Evolutionary conservation across 2,888 invertebrate genomes (phyloP).

Genomic region (Brachynemurus nebulosus): DNA sequence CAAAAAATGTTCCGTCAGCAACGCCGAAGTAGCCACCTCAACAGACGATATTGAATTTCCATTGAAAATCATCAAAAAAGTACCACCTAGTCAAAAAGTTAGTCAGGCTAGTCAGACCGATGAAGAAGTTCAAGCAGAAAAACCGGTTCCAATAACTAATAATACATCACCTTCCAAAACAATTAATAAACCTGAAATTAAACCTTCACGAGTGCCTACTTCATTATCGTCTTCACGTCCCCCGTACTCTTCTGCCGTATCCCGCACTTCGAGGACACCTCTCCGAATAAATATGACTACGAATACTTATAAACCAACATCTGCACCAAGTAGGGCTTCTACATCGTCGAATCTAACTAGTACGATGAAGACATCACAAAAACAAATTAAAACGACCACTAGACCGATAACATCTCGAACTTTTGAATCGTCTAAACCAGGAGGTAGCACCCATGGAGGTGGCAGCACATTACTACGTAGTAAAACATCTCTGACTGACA

Average conservation of each 20-base stretch:
- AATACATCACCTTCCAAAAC: neutral
- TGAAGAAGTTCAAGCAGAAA: conserved; percentile 22
- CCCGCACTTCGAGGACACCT: conserved; percentile 17
- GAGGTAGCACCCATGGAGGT: conserved; percentile 25
- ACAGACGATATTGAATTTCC: conserved; percentile 30
- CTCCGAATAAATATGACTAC: conserved; percentile 16
- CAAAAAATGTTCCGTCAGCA: conserved; percentile 28
- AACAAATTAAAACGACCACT: neutral
- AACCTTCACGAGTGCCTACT: conserved; percentile 20
- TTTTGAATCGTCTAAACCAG: neutral
- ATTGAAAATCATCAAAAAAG: conserved; percentile 23
- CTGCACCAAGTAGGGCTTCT: conserved; percentile 13
- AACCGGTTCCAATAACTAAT: conserved; percentile 14
- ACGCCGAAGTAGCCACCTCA: conserved; percentile 30
- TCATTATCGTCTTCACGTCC: conserved; percentile 22
- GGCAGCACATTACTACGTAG: conserved; percentile 24
- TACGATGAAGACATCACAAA: neutral
- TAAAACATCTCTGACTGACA: conserved; percentile 27
- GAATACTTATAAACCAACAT: conserved; percentile 14
- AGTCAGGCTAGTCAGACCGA: conserved; percentile 20
- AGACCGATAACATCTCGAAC: conserved; percentile 9
- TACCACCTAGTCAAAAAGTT: conserved; percentile 25
- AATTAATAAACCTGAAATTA: conserved; percentile 21
- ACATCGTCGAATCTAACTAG: conserved; percentile 11
- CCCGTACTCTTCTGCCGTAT: conserved; percentile 16